Evolutionary conservation across 2,888 invertebrate genomes (phyloP).

Genomic region (Eupithecia abbreviata): DNA sequence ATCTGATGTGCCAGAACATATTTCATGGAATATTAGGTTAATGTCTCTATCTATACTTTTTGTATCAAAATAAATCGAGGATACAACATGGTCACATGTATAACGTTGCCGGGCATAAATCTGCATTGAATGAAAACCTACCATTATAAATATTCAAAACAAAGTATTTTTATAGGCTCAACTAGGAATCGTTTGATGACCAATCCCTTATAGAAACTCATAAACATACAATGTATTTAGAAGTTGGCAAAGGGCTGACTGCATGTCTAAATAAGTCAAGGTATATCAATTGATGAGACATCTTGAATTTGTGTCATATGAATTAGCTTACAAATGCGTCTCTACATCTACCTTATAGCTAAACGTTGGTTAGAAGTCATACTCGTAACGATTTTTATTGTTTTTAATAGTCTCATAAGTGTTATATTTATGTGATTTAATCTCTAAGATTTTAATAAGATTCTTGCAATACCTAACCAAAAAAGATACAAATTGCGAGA

Average conservation of each 20-base stretch:
- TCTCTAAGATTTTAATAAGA: not conserved
- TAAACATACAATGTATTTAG: slow-evolving; percentile 48
- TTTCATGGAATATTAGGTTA: slow-evolving; percentile 26
- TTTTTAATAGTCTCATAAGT: not conserved
- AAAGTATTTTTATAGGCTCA: not conserved
- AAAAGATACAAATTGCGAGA: not conserved
- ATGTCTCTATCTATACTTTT: not conserved
- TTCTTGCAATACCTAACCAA: not conserved
- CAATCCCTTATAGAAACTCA: slow-evolving; percentile 29
- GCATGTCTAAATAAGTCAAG: slow-evolving; percentile 32
- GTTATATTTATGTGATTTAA: too few relatives aligned
- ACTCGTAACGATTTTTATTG: not conserved
- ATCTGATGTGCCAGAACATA: slow-evolving; percentile 17
- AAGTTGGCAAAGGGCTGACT: slow-evolving; percentile 60
- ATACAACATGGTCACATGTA: not conserved
- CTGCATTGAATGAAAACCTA: not conserved
- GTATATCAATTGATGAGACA: not conserved
- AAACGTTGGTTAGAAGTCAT: not conserved
- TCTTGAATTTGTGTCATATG: not conserved
- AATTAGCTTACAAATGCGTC: not conserved
- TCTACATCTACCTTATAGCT: not conserved
- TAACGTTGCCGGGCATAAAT: not conserved
- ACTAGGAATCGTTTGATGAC: not conserved
- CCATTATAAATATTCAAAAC: not conserved
- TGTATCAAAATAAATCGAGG: not conserved